Conservation (phyloP, 2,797 vertebrate species). For the Loriculus beryllinus region DNA sequence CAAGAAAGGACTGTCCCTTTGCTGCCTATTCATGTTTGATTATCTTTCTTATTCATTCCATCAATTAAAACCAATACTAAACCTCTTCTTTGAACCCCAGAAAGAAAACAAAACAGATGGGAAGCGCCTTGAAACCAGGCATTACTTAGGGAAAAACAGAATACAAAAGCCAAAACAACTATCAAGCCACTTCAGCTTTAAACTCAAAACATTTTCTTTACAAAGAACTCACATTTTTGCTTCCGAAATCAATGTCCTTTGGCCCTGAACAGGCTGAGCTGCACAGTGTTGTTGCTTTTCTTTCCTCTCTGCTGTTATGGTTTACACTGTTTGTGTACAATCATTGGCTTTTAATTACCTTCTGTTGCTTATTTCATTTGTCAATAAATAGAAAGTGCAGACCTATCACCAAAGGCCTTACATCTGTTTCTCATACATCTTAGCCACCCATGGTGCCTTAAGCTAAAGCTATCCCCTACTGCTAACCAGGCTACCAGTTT, state of each 20-base stretch:
- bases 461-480: conserved; percentile 64
- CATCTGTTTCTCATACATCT: conserved; percentile 82
- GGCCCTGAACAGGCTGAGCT: neutral
- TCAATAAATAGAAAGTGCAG: conserved; percentile 74
- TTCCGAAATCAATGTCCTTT: neutral
- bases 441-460: conserved; percentile 79
- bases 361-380: conserved; percentile 74
- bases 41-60: neutral
- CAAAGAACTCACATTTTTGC: conserved; percentile 32
- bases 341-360: conserved; percentile 73
- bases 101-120: conserved; percentile 18
- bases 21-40: neutral
- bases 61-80: conserved; percentile 1
- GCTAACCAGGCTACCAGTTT: conserved; percentile 77
- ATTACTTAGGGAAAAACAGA: neutral
- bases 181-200: conserved; percentile 1
- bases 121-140: neutral
- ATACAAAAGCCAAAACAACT: conserved; percentile 20
- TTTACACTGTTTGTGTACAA: conserved; percentile 56
- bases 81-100: neutral
- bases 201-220: conserved; percentile 45
- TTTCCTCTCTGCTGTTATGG: conserved; percentile 42
- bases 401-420: conserved; percentile 65
- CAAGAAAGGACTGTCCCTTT: neutral
- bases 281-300: conserved; percentile 16